Evolutionary conservation across 2,888 invertebrate genomes (phyloP).

Genomic region (Spilarctia lutea): DNA sequence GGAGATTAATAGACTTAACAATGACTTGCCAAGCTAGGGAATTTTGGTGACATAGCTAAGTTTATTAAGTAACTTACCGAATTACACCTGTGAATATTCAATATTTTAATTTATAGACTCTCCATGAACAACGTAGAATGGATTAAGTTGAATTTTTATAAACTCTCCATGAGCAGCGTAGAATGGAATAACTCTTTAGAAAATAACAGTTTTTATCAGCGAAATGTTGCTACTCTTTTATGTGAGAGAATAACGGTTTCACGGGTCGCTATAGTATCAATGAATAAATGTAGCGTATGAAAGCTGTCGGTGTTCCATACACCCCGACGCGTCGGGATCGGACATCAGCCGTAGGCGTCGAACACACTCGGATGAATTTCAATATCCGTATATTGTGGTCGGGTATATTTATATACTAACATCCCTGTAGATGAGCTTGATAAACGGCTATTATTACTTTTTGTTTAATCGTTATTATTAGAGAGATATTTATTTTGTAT

Average conservation of each 20-base stretch:
- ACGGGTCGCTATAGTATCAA: constrained; percentile 11
- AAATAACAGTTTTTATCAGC: background rate
- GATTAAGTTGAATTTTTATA: background rate
- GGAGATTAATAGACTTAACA: no score
- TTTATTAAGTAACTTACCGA: background rate
- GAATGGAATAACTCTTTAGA: background rate
- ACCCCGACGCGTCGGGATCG: constrained; percentile 17
- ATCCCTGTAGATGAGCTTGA: background rate
- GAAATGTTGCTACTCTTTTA: background rate
- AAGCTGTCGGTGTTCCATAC: constrained; percentile 9
- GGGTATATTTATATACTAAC: constrained; percentile 2
- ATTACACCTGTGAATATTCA: background rate
- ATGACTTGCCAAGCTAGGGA: no score
- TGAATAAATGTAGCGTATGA: constrained; percentile 13
- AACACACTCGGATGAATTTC: constrained; percentile 17
- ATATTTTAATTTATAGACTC: background rate
- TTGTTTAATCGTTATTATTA: background rate
- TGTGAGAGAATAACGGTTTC: background rate
- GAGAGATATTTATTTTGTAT: background rate
- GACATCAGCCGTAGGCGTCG: constrained; percentile 21
- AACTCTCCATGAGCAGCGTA: background rate
- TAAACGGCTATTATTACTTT: background rate
- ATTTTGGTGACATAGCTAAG: background rate
- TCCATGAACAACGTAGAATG: background rate
- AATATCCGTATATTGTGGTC: background rate